A percentile compares a stretch with the other conserved stretches of the same genome.
These are phyloP conservation scores for Cyclina sinensis DNA, from an alignment of 1,140 invertebrate genomes.

Conservation along the genomic window DNA sequence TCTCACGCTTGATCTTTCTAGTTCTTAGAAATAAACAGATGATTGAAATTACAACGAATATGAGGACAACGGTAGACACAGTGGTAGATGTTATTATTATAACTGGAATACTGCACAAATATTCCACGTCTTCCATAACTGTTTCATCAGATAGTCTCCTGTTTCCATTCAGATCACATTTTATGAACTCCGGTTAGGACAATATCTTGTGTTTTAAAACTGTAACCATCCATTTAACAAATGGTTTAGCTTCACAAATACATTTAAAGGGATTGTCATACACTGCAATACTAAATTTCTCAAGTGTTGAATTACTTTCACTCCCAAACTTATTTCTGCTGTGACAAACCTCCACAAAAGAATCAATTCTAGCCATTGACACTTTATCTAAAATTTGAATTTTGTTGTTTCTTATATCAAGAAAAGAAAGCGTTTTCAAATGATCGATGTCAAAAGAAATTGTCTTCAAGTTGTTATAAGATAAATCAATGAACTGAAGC, in stretches of 20 bases:
- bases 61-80: neutral
- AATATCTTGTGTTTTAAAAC: neutral
- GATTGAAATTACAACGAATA: neutral
- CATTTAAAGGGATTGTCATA: neutral
- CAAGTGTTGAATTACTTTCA: neutral
- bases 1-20: neutral
- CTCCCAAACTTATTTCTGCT: neutral
- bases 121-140: neutral
- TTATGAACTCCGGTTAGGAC: neutral
- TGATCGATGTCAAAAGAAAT: neutral
- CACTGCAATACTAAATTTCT: neutral
- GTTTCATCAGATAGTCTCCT: neutral
- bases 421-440: neutral
- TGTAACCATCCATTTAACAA: neutral
- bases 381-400: neutral
- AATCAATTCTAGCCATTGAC: neutral
- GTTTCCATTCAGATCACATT: neutral
- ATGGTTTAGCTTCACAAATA: neutral
- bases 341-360: neutral
- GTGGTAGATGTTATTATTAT: neutral
- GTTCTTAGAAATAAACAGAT: neutral
- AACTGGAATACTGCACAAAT: neutral
- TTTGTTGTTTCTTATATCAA: conserved; percentile 8
- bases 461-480: neutral
- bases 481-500: neutral